phyloP scores from a whole-genome alignment of 2,797 vertebrate genomes.

The Muraenolepis orangiensis region DNA sequence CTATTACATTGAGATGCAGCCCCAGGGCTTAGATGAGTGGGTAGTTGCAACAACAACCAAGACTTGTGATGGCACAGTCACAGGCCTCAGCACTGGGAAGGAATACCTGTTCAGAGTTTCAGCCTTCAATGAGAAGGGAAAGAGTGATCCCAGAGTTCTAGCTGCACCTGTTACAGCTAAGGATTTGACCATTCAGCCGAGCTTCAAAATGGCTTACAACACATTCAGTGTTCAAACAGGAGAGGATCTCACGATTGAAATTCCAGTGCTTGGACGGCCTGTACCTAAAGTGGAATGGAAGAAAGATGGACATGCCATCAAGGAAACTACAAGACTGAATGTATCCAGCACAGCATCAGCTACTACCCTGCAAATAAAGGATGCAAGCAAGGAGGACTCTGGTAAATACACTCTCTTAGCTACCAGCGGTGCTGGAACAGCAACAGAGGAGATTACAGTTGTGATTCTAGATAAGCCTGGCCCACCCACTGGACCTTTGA shows the following conservation, averaged over 20 bases:
- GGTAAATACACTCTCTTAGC: conserved; percentile 92
- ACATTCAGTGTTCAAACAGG: conserved; percentile 90
- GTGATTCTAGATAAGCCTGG: conserved; percentile 95
- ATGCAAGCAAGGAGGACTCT: conserved; percentile 90
- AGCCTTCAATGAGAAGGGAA: conserved; percentile 97
- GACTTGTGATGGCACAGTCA: conserved; percentile 85
- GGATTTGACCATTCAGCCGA: conserved; percentile 87
- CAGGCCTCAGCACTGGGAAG: conserved; percentile 87
- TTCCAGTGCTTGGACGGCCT: conserved; percentile 89
- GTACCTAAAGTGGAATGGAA: conserved; percentile 87
- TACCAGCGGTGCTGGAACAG: conserved; percentile 81
- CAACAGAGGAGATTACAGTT: conserved; percentile 84
- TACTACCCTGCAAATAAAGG: conserved; percentile 87
- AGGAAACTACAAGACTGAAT: conserved; percentile 95
- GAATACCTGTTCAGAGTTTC: conserved; percentile 91
- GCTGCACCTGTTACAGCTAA: conserved; percentile 89
- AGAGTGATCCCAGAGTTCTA: conserved; percentile 89
- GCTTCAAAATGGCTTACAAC: conserved; percentile 83
- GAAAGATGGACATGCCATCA: conserved; percentile 88
- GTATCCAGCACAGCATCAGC: conserved; percentile 81
- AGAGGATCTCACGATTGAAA: conserved; percentile 94
- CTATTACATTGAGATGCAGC: conserved; percentile 95
- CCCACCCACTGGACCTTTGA: conserved; percentile 90
- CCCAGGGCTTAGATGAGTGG: conserved; percentile 93
- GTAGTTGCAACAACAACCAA: conserved; percentile 84